Evolutionary conservation across 2,797 vertebrate species (phyloP).

Genomic region (Odontamblyopus lacepedii): DNA sequence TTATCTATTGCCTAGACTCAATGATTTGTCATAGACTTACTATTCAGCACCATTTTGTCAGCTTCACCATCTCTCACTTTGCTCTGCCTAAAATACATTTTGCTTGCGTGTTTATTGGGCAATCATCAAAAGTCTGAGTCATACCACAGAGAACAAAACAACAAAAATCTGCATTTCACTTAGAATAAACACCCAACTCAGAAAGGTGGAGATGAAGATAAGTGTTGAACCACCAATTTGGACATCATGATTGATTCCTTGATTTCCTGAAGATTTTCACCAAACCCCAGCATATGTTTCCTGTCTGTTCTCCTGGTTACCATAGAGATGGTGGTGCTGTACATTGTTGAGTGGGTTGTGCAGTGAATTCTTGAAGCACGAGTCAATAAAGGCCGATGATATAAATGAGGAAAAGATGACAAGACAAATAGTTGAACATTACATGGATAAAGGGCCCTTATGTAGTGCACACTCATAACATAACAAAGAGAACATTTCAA

Average conservation of each 20-base stretch:
- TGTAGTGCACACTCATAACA: neutral
- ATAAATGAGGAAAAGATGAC: neutral
- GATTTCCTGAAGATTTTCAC: no score
- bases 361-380: neutral
- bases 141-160: no score
- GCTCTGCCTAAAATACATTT: conserved; percentile 52
- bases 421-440: neutral
- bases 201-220: no score
- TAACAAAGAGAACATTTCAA: neutral
- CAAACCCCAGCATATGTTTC: neutral
- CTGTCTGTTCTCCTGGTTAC: neutral
- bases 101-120: neutral
- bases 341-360: neutral
- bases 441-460: neutral
- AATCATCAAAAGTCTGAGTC: no score
- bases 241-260: no score
- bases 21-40: neutral
- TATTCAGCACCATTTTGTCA: conserved; percentile 11
- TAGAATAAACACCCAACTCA: no score
- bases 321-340: neutral
- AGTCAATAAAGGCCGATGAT: neutral
- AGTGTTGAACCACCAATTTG: no score
- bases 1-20: no score
- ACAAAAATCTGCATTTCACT: no score
- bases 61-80: conserved; percentile 41